phyloP scores from a whole-genome alignment of 2,797 vertebrate species.

The Sebastes minor region DNA sequence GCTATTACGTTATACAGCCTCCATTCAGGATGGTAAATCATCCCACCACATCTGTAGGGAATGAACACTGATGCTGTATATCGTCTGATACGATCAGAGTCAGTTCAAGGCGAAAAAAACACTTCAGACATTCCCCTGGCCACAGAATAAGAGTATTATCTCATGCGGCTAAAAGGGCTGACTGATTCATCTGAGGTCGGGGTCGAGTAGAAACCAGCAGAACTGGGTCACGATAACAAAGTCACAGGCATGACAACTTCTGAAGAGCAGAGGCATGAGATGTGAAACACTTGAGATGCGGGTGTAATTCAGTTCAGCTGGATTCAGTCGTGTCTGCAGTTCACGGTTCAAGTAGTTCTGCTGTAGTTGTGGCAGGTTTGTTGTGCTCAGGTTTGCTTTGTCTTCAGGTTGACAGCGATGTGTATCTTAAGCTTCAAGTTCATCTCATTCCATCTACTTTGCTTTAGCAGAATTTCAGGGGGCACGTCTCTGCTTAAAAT shows the following conservation, averaged over 20 bases:
- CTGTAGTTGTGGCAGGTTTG: not conserved
- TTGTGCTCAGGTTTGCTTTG: constrained; percentile 4
- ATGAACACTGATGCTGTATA: constrained; percentile 15
- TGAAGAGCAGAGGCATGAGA: constrained; percentile 31
- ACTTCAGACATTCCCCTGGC: constrained; percentile 27
- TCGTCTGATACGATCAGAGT: constrained; percentile 48
- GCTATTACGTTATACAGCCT: constrained; percentile 38
- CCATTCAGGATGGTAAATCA: constrained; percentile 37
- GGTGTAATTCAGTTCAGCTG: constrained; percentile 18
- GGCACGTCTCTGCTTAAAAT: not conserved
- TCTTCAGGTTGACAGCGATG: constrained; percentile 1
- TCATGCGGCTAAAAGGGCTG: constrained; percentile 3
- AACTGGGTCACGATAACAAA: constrained; percentile 49
- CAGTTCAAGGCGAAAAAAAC: constrained; percentile 22
- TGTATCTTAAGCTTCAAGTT: constrained; percentile 23
- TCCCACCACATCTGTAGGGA: constrained; percentile 30
- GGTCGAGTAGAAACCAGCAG: not conserved
- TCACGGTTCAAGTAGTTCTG: not conserved
- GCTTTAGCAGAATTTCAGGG: not conserved
- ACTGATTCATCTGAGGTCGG: constrained; percentile 20
- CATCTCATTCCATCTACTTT: not conserved
- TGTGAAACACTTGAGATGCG: constrained; percentile 19
- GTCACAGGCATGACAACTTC: constrained; percentile 41
- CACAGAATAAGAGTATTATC: constrained; percentile 42
- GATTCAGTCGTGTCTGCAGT: constrained; percentile 10